Evolutionary conservation across 30 jellyfish, hydroid and myxozoan species (phyloP).

Genomic region (Aurelia aurita complex sp. Pacific): DNA sequence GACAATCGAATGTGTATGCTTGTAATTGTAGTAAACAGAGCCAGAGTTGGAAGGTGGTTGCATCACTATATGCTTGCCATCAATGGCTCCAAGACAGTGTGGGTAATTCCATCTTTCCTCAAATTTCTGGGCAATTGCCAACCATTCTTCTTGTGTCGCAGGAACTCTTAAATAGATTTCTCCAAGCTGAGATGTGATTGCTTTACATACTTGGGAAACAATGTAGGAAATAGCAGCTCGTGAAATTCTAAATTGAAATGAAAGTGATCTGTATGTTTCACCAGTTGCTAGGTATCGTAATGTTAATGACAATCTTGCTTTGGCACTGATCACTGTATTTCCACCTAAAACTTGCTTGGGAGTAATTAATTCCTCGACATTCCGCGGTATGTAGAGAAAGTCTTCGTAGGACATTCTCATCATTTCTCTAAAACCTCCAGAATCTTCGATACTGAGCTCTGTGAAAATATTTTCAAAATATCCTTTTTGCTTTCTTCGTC

Average conservation of each 20-base stretch:
- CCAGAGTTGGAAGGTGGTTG: too few species aligned
- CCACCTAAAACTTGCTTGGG: constrained; percentile 4
- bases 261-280: background rate
- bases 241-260: background rate
- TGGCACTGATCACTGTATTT: background rate
- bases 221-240: constrained; percentile 4
- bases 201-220: background rate
- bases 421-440: background rate
- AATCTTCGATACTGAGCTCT: constrained; percentile 18
- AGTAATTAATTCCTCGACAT: background rate
- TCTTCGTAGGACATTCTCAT: too few species aligned
- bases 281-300: too few species aligned
- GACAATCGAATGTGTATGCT: constrained; percentile 7
- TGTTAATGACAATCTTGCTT: too few species aligned
- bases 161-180: background rate
- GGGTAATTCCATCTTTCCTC: too few species aligned
- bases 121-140: background rate
- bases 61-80: too few species aligned
- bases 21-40: background rate
- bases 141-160: background rate
- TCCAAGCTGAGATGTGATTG: background rate
- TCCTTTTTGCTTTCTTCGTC: constrained; percentile 29
- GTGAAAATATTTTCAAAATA: constrained; percentile 31
- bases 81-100: too few species aligned
- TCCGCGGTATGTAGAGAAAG: background rate